Percentiles rank a stretch among this genome's conserved stretches.
Conservation (phyloP, 1,140 invertebrate species). For the Apis cerana region DNA sequence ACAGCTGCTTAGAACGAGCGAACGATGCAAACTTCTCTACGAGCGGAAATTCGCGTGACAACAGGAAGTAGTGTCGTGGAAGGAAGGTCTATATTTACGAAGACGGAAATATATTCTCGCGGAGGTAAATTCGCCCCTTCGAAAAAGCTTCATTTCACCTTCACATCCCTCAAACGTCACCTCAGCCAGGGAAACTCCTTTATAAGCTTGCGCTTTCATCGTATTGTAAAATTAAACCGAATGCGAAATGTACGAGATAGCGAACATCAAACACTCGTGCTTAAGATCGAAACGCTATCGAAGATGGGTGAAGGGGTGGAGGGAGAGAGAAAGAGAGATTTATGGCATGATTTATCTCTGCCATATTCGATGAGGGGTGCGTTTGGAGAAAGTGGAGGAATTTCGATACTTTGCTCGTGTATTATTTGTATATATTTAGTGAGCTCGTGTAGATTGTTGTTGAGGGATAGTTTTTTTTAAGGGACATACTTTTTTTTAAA, state of each 20-base stretch:
- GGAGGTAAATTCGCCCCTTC: constrained; percentile 27
- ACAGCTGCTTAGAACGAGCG: constrained; percentile 42
- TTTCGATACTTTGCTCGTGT: too few species aligned
- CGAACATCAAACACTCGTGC: not conserved
- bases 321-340: not conserved
- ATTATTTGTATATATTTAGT: too few species aligned
- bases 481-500: too few species aligned
- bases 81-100: constrained; percentile 5
- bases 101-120: constrained; percentile 44
- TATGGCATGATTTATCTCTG: not conserved
- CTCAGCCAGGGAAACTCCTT: not conserved
- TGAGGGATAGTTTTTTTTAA: too few species aligned
- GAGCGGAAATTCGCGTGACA: constrained; percentile 15
- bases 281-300: not conserved
- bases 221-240: constrained; percentile 44
- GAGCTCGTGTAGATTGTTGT: too few species aligned
- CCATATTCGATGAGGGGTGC: too few species aligned
- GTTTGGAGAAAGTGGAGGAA: too few species aligned
- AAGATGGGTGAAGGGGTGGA: too few species aligned
- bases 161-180: not conserved
- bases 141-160: constrained; percentile 13
- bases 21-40: constrained; percentile 36
- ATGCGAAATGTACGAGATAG: not conserved
- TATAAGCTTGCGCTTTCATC: constrained; percentile 20
- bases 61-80: constrained; percentile 11